A percentile compares a stretch with the other conserved stretches of the same genome.
phyloP scores from a whole-genome alignment of 2,888 invertebrate species.

The Mythimna impura region DNA sequence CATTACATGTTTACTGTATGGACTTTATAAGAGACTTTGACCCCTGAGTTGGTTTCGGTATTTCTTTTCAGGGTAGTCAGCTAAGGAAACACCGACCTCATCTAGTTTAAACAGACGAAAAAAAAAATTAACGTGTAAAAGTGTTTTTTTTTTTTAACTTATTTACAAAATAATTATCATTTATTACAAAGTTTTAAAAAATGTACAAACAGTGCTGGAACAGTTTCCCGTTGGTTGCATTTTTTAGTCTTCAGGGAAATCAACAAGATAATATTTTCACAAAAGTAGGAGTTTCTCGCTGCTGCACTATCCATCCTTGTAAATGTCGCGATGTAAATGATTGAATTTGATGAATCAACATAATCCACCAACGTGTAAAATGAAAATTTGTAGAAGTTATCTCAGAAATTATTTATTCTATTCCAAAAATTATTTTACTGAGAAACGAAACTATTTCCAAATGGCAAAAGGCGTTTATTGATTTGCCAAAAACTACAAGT shows the following conservation, averaged over 20 bases:
- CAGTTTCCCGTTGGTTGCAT: conserved; percentile 17
- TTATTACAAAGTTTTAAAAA: no score
- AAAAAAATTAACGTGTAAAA: no score
- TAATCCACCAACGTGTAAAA: neutral
- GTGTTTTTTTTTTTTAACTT: no score
- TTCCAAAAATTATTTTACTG: neutral
- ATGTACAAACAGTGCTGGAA: neutral
- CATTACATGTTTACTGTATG: no score
- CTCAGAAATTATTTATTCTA: neutral
- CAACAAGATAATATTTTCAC: conserved; percentile 28
- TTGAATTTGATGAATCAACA: neutral
- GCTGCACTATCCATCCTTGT: conserved; percentile 20
- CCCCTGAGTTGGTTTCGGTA: no score
- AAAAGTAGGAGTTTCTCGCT: conserved; percentile 14
- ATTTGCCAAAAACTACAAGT: no score
- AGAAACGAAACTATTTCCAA: neutral
- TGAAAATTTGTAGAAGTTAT: neutral
- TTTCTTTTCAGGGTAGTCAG: no score
- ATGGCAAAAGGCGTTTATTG: no score
- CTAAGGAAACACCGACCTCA: no score
- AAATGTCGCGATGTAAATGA: neutral
- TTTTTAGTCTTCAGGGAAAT: conserved; percentile 36
- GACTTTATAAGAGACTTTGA: no score
- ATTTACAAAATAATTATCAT: no score
- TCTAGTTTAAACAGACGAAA: no score